These are phyloP conservation scores for Lepeophtheirus salmonis DNA, from an alignment of 1,140 invertebrate genomes.

Conservation along the genomic window DNA sequence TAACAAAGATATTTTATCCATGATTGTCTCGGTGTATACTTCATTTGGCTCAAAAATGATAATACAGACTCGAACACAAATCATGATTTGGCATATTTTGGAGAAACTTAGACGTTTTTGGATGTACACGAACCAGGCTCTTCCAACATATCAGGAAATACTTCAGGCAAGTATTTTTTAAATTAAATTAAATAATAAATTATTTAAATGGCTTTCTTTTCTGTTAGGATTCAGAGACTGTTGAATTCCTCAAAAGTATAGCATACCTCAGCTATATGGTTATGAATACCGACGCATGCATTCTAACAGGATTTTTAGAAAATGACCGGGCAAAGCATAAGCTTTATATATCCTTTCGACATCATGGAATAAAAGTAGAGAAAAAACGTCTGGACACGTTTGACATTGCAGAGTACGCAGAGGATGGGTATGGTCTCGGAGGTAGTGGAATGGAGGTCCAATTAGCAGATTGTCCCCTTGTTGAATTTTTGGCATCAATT, in stretches of 20 bases:
- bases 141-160: neutral
- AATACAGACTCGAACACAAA: slow-evolving; percentile 3
- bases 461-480: neutral
- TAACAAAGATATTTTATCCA: neutral
- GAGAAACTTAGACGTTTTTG: slow-evolving; percentile 2
- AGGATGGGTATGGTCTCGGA: neutral
- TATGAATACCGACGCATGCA: neutral
- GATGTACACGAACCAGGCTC: neutral
- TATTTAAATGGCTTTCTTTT: neutral
- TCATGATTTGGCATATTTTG: neutral
- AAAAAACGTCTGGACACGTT: slow-evolving; percentile 1
- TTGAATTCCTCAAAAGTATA: slow-evolving; percentile 1
- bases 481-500: neutral
- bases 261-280: neutral
- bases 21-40: neutral
- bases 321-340: neutral
- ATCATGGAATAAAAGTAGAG: neutral
- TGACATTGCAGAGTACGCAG: neutral
- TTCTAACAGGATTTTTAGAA: slow-evolving; percentile 4
- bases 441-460: slow-evolving; percentile 5
- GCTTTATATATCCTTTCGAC: neutral
- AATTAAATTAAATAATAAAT: neutral
- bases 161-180: neutral
- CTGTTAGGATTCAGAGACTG: neutral
- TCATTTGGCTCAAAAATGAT: slow-evolving; percentile 2